Percentiles rank a stretch among this genome's conserved stretches.
Evolutionary conservation across 2,797 vertebrate genomes (phyloP).

Genomic region (Kryptopterus vitreolus): DNA sequence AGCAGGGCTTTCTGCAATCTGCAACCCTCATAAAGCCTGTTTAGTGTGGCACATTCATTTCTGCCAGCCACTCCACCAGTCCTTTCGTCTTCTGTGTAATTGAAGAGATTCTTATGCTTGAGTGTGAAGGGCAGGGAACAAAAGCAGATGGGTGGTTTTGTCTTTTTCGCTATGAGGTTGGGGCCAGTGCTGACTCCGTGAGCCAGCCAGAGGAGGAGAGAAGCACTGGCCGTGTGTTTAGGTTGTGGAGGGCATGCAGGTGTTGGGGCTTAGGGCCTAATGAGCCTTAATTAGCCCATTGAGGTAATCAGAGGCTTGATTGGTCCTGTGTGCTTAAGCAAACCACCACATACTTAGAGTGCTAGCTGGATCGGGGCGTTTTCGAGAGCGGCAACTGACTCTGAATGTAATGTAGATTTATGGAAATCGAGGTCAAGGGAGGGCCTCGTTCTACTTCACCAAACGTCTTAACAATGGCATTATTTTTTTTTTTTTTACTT

Average conservation of each 20-base stretch:
- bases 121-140: slow-evolving; percentile 54
- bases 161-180: slow-evolving; percentile 31
- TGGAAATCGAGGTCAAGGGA: slow-evolving; percentile 43
- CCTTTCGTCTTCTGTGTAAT: slow-evolving; percentile 48
- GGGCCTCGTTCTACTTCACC: slow-evolving; percentile 32
- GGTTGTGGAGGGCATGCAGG: slow-evolving; percentile 59
- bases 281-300: slow-evolving; percentile 62
- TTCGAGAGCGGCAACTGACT: slow-evolving; percentile 45
- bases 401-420: slow-evolving; percentile 34
- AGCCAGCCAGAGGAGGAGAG: slow-evolving; percentile 32
- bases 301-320: slow-evolving; percentile 62
- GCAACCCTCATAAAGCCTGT: slow-evolving; percentile 53
- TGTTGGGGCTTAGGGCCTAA: slow-evolving; percentile 59
- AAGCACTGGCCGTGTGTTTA: slow-evolving; percentile 46
- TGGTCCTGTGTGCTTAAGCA: slow-evolving; percentile 60
- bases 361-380: slow-evolving; percentile 44
- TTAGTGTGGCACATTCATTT: slow-evolving; percentile 50
- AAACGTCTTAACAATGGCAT: slow-evolving; percentile 34
- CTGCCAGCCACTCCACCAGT: slow-evolving; percentile 46
- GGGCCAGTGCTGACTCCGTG: slow-evolving; percentile 37
- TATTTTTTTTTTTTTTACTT: no score
- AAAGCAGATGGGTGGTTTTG: slow-evolving; percentile 45
- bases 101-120: slow-evolving; percentile 54
- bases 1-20: slow-evolving; percentile 35
- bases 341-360: slow-evolving; percentile 52